phyloP scores from a whole-genome alignment of 2,888 invertebrate species.

The Ormyrus pomaceus region DNA sequence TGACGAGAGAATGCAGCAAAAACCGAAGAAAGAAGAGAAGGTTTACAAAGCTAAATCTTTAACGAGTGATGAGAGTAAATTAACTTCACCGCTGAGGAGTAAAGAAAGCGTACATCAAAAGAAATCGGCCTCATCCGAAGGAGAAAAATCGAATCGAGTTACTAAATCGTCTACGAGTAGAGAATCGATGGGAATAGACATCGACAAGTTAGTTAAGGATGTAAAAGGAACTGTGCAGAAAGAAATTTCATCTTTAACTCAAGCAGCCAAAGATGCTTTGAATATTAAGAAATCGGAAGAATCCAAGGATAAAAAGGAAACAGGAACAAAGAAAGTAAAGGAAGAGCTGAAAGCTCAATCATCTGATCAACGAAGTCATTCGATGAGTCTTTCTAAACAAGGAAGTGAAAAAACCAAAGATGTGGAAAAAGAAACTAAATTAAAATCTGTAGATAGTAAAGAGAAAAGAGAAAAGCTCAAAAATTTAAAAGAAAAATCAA shows the following conservation, averaged over 20 bases:
- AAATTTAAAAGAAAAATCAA: conserved; percentile 20
- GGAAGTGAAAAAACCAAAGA: conserved; percentile 3
- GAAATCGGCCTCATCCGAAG: conserved; percentile 28
- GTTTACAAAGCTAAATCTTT: conserved; percentile 21
- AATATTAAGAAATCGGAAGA: conserved; percentile 11
- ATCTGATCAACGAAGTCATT: conserved; percentile 41
- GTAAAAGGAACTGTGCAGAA: conserved; percentile 48
- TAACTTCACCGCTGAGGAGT: conserved; percentile 36
- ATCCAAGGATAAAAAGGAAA: conserved; percentile 10
- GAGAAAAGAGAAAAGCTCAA: conserved; percentile 52
- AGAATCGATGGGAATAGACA: conserved; percentile 26
- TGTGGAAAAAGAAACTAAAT: conserved; percentile 8
- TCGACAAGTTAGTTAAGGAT: conserved; percentile 47
- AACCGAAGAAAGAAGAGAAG: conserved; percentile 22
- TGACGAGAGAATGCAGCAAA: conserved; percentile 20
- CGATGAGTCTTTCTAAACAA: conserved; percentile 1
- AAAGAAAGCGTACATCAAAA: conserved; percentile 1
- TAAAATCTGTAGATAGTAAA: conserved; percentile 30
- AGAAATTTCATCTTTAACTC: conserved; percentile 46
- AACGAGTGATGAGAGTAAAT: conserved; percentile 43
- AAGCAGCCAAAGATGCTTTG: conserved; percentile 42
- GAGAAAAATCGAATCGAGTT: conserved; percentile 11
- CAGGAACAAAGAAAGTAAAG: conserved; percentile 38
- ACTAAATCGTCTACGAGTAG: conserved; percentile 20
- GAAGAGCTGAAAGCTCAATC: conserved; percentile 23